Conservation (phyloP, 2,113 vertebrate species). For the Macroglossus sobrinus region DNA sequence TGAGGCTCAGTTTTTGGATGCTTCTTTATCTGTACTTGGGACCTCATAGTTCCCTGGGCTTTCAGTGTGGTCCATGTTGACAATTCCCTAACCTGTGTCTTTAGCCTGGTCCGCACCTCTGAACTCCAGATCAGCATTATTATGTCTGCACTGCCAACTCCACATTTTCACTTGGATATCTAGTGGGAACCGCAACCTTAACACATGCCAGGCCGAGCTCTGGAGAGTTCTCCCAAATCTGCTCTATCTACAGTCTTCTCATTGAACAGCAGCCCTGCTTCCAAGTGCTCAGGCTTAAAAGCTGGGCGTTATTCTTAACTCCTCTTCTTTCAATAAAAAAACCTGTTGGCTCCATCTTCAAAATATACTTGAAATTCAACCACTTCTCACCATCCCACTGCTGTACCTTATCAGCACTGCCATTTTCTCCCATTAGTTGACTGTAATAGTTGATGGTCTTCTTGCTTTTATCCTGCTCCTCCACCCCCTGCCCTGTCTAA, state of each 20-base stretch:
- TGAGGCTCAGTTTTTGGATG: neutral
- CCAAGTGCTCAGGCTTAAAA: neutral
- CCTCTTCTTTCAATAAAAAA: neutral
- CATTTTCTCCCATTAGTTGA: neutral
- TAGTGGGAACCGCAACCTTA: neutral
- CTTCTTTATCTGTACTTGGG: neutral
- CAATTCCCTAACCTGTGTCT: neutral
- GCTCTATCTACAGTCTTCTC: neutral
- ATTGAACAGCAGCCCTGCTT: neutral
- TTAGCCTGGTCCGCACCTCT: neutral
- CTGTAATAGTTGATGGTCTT: no score
- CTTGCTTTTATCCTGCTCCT: neutral
- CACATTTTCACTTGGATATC: no score
- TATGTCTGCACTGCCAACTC: neutral
- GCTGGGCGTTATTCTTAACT: neutral
- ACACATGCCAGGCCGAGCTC: neutral
- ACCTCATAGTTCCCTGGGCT: neutral
- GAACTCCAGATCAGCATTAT: neutral
- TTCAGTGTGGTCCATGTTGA: neutral
- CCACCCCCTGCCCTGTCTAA: neutral
- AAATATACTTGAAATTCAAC: neutral
- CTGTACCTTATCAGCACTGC: neutral
- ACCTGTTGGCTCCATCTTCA: neutral
- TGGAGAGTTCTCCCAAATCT: neutral
- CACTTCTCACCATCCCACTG: fast-evolving